Evolutionary conservation across 2,888 invertebrate genomes (phyloP), one percentile per base, ranked within the genome.

Genomic region (Heliconius hortense): DNA sequence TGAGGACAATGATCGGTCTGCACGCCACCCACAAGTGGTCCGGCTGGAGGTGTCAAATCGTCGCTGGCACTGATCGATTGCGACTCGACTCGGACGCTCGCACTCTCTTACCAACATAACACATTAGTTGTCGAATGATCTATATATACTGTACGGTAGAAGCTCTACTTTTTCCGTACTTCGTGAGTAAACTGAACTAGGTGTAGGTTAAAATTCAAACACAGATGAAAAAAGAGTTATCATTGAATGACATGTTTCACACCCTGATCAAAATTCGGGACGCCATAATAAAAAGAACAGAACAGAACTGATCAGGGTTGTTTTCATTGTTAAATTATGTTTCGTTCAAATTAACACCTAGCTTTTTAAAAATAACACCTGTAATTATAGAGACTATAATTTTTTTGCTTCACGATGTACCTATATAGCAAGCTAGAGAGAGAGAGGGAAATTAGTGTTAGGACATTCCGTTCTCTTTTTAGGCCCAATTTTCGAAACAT

Each of bases 11-110:
- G 79, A 78, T 73, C 70, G 74, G 70, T 70, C 63, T 75, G 66
- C 75, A 76, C 71, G 74, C 72, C 73, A 68, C 67, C 75, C 62
- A 74, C 76, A 63, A 75, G 76, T 76, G 69, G 39, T 43, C 74
- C 63, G 72, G 81, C 80, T 78, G 78, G 80, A 80, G 82, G 85
- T 86, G 88, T 89, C 86, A 86, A 85, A 86, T 86, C 83, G 85
- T 82, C 80, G 74, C 81, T 86, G 88, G 84, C 87, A 86, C 82
- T 90, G 90, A 90, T 90, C 85, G 89, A 90, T 89, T 85, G 86
- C 84, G 77, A 64, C 53, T 48, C 79, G 78, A 78, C 39, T 64
- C 63, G 48, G 62, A 66, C 68, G n/a, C 64, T 73, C 73, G 60
- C 66, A 72, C 73, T 70, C 59, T 63, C 71, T 76, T 73, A 75